Base-by-base conservation (phyloP, 2,113 vertebrate genomes). In the Amblyopsis rosae region DNA sequence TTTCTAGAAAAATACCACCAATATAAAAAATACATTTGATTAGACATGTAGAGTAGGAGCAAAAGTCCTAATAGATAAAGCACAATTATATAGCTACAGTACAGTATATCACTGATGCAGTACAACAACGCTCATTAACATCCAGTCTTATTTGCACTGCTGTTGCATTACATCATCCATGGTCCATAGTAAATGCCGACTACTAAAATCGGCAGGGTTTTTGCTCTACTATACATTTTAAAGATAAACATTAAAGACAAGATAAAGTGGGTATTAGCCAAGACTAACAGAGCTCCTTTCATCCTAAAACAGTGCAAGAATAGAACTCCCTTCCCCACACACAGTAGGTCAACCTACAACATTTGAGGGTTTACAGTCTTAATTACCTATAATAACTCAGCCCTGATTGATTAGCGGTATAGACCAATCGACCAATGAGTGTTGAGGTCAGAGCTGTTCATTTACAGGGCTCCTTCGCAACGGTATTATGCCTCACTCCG, bases 331-430 rank as follows among this genome's bases (percentile, higher is more conserved):
- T 76, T 12, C 8, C 12, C 12, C 63, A 1, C 41, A 76, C 48
- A 49, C 48, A 51, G 3, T 51, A 51, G 11, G 11, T 51, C 49
- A 12, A 51, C 49, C 79, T 75, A 65, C 66, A 51, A 35, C 47
- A 67, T 72, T 79, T 73, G 10, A 11, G 59, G 69, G 65, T 79
- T 86, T 86, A 81, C 57, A 51, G 54, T 67, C 74, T 70, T 85
- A 88, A 87, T 79, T 81, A 77, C 82, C 80, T 46, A 10, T 77
- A 69, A 70, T 77, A 79, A 83, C 65, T 86, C 75, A 81, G 6
- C 65, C 2, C 3, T 58, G 75, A 90, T 81, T 83, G 86, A 90
- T 85, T 78, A 19, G 64, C 0, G 10, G 48, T 10, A 63, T 26
- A 26, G 26, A 26, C 26, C 26, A 73, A 83, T 81, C 59, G 9